phyloP scores from a whole-genome alignment of 2,888 invertebrate genomes.

The Chrysotoxum bicinctum region DNA sequence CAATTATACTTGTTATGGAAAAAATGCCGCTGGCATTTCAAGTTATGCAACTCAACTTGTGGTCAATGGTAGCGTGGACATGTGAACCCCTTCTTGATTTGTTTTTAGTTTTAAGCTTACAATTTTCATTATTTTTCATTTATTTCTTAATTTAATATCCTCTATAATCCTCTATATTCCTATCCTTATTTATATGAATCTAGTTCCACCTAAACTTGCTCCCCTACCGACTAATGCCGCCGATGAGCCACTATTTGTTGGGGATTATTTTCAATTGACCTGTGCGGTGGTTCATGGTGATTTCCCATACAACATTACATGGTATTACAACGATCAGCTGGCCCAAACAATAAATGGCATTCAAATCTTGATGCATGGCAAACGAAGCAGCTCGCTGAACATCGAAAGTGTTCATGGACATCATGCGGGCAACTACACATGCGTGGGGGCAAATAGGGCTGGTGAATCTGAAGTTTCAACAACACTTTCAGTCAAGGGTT shows the following conservation, averaged over 20 bases:
- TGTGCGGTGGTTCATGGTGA: slow-evolving; percentile 90
- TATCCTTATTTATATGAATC: slow-evolving; percentile 14
- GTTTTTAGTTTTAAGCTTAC: slow-evolving; percentile 56
- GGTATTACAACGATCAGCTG: slow-evolving; percentile 85
- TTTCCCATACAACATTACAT: slow-evolving; percentile 89
- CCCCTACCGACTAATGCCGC: slow-evolving; percentile 84
- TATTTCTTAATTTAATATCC: slow-evolving; percentile 37
- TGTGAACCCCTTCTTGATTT: slow-evolving; percentile 14
- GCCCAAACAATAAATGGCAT: slow-evolving; percentile 77
- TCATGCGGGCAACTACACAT: slow-evolving; percentile 89
- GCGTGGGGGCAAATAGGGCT: slow-evolving; percentile 86
- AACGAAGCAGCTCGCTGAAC: slow-evolving; percentile 85
- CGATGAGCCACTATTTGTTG: slow-evolving; percentile 85
- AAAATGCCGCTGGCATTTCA: slow-evolving; percentile 85
- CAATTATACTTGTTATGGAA: slow-evolving; percentile 86
- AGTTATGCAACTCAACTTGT: slow-evolving; percentile 86
- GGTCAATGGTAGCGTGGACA: slow-evolving; percentile 85
- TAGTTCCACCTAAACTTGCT: slow-evolving; percentile 86
- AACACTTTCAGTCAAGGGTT: slow-evolving; percentile 80
- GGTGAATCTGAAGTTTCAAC: slow-evolving; percentile 82
- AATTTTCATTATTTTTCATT: slow-evolving; percentile 1
- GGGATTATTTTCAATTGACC: slow-evolving; percentile 84
- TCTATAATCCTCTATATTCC: slow-evolving; percentile 49
- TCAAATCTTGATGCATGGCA: slow-evolving; percentile 82
- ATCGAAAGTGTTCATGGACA: slow-evolving; percentile 85